Evolutionary conservation across 2,113 vertebrate genomes (phyloP), one percentile per base, ranked within the genome.

Genomic region (Himantopus leucocephalus): DNA sequence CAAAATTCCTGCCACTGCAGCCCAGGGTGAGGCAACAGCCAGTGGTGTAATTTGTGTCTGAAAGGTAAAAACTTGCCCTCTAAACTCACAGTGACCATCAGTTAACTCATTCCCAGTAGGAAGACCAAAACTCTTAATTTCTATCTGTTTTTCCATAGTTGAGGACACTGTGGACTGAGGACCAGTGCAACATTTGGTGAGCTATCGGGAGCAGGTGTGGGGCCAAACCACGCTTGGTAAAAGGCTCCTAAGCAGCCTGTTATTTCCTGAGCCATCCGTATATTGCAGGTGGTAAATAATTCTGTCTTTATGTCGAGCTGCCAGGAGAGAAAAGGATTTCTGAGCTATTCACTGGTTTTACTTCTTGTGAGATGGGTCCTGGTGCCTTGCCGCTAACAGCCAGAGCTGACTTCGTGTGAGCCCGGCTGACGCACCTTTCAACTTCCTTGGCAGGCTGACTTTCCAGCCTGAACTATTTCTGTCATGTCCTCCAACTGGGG

Each of bases 71-170:
- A 21, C 41, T 19, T 18, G 3, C 37, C 37, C 21, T 68, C 68
- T 39, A 29, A 37, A 20, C 29, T 16, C 20, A 9, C 17, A 4
- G 56, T 4, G 22, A 43, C 9, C 43, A 62, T 7, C 58, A 32
- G n/a, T 19, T 39, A 60, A 26, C 19, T 12, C 39, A 19, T 50
- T 20, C 43, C 35, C 32, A n/a, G 10, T 8, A 41, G 26, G 27
- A 43, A 20, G 32, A 59, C 35, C 6, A 3, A 24, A 83, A 13
- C 19, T 41, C 30, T 37, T 71, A 2, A 1, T 26, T 56, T 58
- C 53, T 14, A 6, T 30, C 17, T 52, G 1, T 37, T 56, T 48
- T n/a, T 34, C 50, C 15, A 1, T 3, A 2, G 48, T 24, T 2
- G 9, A 71, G 56, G 76, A 24, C 14, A 7, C 30, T 6, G 56